phyloP scores from a whole-genome alignment of 2,888 invertebrate species.

The Dryomyza anilis region DNA sequence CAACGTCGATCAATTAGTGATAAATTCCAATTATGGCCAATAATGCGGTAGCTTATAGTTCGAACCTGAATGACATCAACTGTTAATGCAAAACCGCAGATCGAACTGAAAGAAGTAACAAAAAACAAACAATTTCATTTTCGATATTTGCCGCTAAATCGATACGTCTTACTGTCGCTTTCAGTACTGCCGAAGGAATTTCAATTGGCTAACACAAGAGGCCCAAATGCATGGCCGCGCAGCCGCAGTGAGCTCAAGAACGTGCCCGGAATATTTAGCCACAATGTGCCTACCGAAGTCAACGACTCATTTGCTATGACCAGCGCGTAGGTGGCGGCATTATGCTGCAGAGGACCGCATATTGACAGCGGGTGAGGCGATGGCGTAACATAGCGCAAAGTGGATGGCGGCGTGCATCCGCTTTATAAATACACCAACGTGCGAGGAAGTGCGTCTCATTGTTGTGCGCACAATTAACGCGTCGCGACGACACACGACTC shows the following conservation, averaged over 20 bases:
- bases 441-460: constrained; percentile 59
- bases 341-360: constrained; percentile 4
- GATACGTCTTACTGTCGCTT: not conserved
- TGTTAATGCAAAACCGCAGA: too few relatives aligned
- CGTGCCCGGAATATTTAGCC: constrained; percentile 12
- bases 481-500: constrained; percentile 24
- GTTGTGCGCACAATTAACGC: constrained; percentile 46
- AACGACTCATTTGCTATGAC: constrained; percentile 5
- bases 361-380: constrained; percentile 1
- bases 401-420: constrained; percentile 40
- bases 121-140: constrained; percentile 6
- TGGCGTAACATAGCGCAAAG: constrained; percentile 18
- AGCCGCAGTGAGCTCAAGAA: constrained; percentile 6
- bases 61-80: too few relatives aligned
- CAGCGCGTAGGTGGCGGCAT: not conserved
- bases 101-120: too few relatives aligned
- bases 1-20: too few relatives aligned
- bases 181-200: not conserved
- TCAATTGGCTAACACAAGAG: not conserved
- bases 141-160: not conserved
- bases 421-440: constrained; percentile 60
- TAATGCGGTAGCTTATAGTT: too few relatives aligned
- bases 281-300: not conserved
- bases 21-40: too few relatives aligned
- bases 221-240: not conserved